These are phyloP conservation scores for Allacma fusca DNA, from an alignment of 2,888 invertebrate genomes.

Conservation along the genomic window DNA sequence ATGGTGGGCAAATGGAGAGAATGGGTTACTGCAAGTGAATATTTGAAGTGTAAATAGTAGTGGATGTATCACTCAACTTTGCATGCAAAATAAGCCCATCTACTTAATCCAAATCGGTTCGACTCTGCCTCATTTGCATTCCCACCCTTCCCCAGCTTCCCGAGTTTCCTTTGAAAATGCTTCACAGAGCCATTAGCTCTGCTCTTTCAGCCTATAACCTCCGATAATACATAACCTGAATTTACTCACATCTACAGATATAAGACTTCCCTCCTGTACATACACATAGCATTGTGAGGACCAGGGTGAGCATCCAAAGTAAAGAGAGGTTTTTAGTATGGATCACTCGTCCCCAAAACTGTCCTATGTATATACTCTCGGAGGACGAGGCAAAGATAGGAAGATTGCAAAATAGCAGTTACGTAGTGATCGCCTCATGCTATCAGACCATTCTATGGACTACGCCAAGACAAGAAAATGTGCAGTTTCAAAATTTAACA, in stretches of 20 bases:
- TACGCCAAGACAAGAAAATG: slow-evolving; percentile 15
- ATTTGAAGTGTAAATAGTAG: slow-evolving; percentile 32
- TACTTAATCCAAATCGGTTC: slow-evolving; percentile 40
- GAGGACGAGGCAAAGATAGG: background rate
- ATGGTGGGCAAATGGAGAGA: slow-evolving; percentile 22
- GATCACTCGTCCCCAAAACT: background rate
- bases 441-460: background rate
- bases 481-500: slow-evolving; percentile 37
- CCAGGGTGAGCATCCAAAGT: background rate
- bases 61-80: slow-evolving; percentile 35
- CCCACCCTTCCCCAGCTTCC: background rate
- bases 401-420: no score
- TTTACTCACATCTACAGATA: no score
- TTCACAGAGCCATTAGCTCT: background rate
- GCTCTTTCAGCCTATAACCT: slow-evolving; percentile 4
- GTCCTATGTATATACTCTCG: background rate
- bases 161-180: slow-evolving; percentile 18
- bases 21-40: slow-evolving; percentile 21
- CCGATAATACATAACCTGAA: background rate
- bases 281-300: no score
- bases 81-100: slow-evolving; percentile 37
- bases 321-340: background rate
- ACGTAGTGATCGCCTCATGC: no score
- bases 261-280: no score
- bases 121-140: slow-evolving; percentile 34